Conservation (phyloP, 2,888 invertebrate species). For the Pemphredon lugubris region DNA sequence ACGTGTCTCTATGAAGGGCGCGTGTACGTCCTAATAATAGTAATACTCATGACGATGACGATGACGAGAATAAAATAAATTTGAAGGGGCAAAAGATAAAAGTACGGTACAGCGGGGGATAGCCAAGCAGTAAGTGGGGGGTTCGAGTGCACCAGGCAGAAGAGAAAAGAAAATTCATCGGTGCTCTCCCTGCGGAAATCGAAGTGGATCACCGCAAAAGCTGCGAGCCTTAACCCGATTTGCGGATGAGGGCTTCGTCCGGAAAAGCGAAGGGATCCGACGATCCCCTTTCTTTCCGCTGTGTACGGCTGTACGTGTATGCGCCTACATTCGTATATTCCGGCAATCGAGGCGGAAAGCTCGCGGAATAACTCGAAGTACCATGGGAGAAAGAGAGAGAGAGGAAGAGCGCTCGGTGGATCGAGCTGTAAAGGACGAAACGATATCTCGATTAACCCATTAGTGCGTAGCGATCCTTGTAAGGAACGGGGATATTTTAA, state of each 20-base stretch:
- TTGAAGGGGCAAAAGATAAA: too few relatives aligned
- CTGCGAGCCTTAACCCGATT: constrained; percentile 60
- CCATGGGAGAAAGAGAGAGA: too few relatives aligned
- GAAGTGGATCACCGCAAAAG: constrained; percentile 56
- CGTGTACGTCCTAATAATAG: too few relatives aligned
- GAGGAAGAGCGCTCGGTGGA: constrained; percentile 24
- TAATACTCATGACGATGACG: too few relatives aligned
- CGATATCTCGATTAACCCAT: constrained; percentile 48
- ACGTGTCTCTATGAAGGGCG: too few relatives aligned
- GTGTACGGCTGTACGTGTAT: constrained; percentile 35
- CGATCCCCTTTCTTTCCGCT: constrained; percentile 26
- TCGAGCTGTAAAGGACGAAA: constrained; percentile 31
- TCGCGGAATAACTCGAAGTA: constrained; percentile 52
- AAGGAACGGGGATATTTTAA: too few relatives aligned
- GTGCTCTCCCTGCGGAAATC: constrained; percentile 46
- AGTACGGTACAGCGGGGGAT: too few relatives aligned
- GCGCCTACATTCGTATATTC: too few relatives aligned
- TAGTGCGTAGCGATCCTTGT: too few relatives aligned
- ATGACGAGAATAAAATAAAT: too few relatives aligned
- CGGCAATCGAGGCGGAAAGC: constrained; percentile 48
- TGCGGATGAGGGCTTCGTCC: constrained; percentile 39
- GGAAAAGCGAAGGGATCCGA: constrained; percentile 30
- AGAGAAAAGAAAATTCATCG: constrained; percentile 16
- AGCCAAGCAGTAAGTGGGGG: too few relatives aligned
- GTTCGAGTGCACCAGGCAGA: background rate